Conservation (phyloP, 1,140 invertebrate species). For the Apocrypta bakeri region DNA sequence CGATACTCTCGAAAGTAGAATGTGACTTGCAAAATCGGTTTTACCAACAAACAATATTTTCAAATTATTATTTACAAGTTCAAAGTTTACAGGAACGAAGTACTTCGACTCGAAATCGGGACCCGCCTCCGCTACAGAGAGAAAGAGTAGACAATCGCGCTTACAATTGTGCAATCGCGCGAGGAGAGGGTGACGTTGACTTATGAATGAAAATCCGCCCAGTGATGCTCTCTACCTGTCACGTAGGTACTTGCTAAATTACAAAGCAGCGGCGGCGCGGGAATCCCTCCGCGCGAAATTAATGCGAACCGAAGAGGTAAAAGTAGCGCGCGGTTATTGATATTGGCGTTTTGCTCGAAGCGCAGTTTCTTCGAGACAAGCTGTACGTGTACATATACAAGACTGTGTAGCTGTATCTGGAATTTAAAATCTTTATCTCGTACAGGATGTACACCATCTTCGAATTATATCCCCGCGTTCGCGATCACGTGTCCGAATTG, state of each 20-base stretch:
- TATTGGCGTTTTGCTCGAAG: slow-evolving; percentile 34
- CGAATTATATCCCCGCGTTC: not conserved
- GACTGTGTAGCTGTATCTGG: not conserved
- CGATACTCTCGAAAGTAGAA: no score
- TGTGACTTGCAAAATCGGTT: no score
- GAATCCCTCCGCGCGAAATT: slow-evolving; percentile 14
- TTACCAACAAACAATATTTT: no score
- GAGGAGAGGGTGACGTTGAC: slow-evolving; percentile 38
- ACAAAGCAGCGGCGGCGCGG: slow-evolving; percentile 31
- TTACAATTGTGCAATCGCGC: slow-evolving; percentile 53
- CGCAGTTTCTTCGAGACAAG: not conserved
- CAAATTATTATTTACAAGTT: not conserved
- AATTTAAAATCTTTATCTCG: slow-evolving; percentile 16
- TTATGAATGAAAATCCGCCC: slow-evolving; percentile 53
- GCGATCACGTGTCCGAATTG: not conserved
- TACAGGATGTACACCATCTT: not conserved
- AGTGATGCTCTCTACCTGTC: slow-evolving; percentile 44
- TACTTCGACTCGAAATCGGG: slow-evolving; percentile 38
- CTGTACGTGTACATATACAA: slow-evolving; percentile 5
- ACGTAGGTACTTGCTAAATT: slow-evolving; percentile 49
- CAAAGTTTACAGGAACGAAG: not conserved
- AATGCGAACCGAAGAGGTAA: slow-evolving; percentile 30
- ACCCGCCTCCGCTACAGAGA: slow-evolving; percentile 12
- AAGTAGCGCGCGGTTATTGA: slow-evolving; percentile 39
- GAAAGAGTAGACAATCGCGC: not conserved